A percentile compares a stretch with the other conserved stretches of the same genome.
These are phyloP conservation scores for Polydrusus tereticollis DNA, from an alignment of 2,888 invertebrate species.

Conservation along the genomic window DNA sequence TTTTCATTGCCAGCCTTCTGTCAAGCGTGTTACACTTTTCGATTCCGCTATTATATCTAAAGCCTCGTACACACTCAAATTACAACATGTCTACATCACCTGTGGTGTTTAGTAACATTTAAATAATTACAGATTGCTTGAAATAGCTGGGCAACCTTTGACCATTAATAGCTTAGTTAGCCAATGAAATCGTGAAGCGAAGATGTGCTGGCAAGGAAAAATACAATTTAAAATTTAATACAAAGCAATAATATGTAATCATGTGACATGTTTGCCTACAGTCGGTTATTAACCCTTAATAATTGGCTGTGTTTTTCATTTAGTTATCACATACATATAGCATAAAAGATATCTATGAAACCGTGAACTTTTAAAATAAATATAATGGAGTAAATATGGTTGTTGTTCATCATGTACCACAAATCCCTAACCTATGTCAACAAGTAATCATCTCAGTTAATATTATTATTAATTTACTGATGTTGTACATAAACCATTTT, in stretches of 20 bases:
- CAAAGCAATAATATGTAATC: background rate
- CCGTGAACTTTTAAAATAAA: slow-evolving; percentile 56
- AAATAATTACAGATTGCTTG: no score
- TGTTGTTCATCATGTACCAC: slow-evolving; percentile 54
- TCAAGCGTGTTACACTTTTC: slow-evolving; percentile 29
- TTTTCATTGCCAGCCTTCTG: slow-evolving; percentile 41
- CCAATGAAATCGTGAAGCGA: no score
- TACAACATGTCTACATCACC: no score
- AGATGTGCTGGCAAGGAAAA: background rate
- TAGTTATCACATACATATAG: background rate
- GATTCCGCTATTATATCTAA: slow-evolving; percentile 4
- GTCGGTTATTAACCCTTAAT: slow-evolving; percentile 9
- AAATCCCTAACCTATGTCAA: slow-evolving; percentile 59
- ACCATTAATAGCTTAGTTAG: no score
- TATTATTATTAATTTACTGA: slow-evolving; percentile 15
- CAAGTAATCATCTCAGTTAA: slow-evolving; percentile 44
- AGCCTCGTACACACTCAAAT: no score
- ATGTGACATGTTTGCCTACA: background rate
- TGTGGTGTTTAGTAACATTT: no score
- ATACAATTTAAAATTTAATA: background rate
- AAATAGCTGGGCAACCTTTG: no score
- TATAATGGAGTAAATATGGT: slow-evolving; percentile 49
- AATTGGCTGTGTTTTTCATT: background rate
- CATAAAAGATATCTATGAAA: slow-evolving; percentile 42
- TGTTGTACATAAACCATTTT: slow-evolving; percentile 16